These are phyloP conservation scores for Acanthopleura granulata DNA, from an alignment of 2,888 invertebrate species.

Conservation along the genomic window DNA sequence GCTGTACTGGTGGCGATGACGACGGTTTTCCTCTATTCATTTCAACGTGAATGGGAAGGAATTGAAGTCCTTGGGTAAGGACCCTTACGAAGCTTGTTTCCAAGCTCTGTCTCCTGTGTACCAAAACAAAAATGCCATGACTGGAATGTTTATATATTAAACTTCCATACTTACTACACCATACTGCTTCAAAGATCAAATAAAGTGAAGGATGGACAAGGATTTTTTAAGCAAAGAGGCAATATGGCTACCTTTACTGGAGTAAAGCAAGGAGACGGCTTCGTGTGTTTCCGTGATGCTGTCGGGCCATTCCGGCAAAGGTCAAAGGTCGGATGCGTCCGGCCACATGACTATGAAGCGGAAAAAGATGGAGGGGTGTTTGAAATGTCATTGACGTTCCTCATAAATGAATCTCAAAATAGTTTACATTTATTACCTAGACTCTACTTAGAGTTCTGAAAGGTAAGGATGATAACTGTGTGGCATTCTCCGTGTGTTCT, in stretches of 20 bases:
- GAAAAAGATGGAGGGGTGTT: too few relatives aligned
- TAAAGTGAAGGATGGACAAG: slow-evolving; percentile 44
- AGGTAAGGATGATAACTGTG: too few relatives aligned
- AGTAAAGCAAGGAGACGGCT: slow-evolving; percentile 63
- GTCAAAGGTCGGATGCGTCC: slow-evolving; percentile 20
- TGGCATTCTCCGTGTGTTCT: too few relatives aligned
- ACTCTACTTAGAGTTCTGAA: too few relatives aligned
- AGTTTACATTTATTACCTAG: too few relatives aligned
- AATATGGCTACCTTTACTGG: slow-evolving; percentile 61
- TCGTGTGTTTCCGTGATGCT: slow-evolving; percentile 55
- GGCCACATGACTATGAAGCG: slow-evolving; percentile 2
- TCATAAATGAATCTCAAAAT: too few relatives aligned
- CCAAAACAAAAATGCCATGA: slow-evolving; percentile 40
- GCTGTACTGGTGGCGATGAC: slow-evolving; percentile 55
- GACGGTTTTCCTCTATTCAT: slow-evolving; percentile 61
- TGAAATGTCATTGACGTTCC: too few relatives aligned
- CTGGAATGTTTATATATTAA: slow-evolving; percentile 26
- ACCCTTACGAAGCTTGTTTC: slow-evolving; percentile 60
- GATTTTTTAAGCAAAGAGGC: slow-evolving; percentile 46
- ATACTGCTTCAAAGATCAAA: slow-evolving; percentile 18
- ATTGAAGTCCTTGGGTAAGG: slow-evolving; percentile 57
- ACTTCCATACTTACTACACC: slow-evolving; percentile 36
- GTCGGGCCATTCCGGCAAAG: slow-evolving; percentile 42
- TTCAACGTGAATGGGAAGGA: slow-evolving; percentile 55
- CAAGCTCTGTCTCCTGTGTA: slow-evolving; percentile 63